Conservation (phyloP, 2,888 invertebrate species). For the Meiosimyza decipiens region DNA sequence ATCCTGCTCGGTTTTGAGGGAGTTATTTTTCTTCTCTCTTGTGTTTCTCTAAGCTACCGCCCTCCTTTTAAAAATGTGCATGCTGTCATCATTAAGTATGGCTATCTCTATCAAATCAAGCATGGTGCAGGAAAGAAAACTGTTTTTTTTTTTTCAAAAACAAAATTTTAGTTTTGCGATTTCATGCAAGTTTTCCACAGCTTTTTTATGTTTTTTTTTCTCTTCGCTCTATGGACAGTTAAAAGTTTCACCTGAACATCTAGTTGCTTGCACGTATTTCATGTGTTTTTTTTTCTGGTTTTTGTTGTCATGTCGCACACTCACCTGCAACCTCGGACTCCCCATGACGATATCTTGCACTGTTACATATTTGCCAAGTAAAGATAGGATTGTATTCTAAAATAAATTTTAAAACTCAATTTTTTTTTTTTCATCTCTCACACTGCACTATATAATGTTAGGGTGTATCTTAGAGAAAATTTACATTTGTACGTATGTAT, state of each 20-base stretch:
- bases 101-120: not conserved
- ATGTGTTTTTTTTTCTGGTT: not conserved
- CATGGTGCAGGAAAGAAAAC: too few relatives aligned
- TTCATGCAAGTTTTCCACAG: not conserved
- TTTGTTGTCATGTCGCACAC: slow-evolving; percentile 1
- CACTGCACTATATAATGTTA: too few relatives aligned
- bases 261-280: not conserved
- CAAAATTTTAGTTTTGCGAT: not conserved
- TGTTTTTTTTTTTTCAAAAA: not conserved
- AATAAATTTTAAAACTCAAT: too few relatives aligned
- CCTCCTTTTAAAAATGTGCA: not conserved
- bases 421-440: too few relatives aligned
- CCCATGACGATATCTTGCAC: not conserved
- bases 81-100: not conserved
- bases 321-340: too few relatives aligned
- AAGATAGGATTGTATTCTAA: too few relatives aligned
- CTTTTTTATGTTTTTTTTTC: not conserved
- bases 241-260: not conserved
- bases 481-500: too few relatives aligned
- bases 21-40: not conserved
- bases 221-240: not conserved
- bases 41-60: too few relatives aligned
- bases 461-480: too few relatives aligned
- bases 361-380: too few relatives aligned
- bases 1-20: not conserved